Evolutionary conservation across 2,113 vertebrate species (phyloP), one percentile per base, ranked within the genome.

Genomic region (Forbesichthys agassizii): DNA sequence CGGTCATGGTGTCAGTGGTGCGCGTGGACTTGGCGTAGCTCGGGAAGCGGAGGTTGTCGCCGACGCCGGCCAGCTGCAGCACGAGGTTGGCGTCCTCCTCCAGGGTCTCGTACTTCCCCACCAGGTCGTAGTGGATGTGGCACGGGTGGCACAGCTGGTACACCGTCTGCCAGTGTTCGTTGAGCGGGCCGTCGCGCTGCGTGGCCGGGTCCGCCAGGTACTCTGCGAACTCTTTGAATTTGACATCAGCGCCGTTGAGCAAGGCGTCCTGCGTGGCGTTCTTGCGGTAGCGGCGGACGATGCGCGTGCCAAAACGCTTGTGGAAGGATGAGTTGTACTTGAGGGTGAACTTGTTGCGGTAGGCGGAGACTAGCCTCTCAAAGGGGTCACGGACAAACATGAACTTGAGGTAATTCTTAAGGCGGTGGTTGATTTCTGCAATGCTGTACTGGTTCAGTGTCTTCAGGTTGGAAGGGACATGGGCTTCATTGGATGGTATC

Each of bases 301-400:
- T 99, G 79, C 96, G 96, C 55, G 97, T 99, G 83, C 98, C 98
- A 0, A 98, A 99, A 7, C 98, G 94, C 87, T 97, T 98, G 89
- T 99, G 98, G 85, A 99, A 99, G 71, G 98, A 98, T 0, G 96
- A 96, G 92, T 99, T 99, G 90, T 99, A 99, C 84, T 98, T 97
- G 81, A 98, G 94, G 11, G 98, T 99, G 91, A 99, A 99, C 85
- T 99, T 99, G 92, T 99, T 99, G 76, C 98, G 95, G 90, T 99
- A 99, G 48, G 98, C 98, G 0, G 97, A 98, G 84, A 99, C 97
- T 86, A 99, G 92, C 78, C 98, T 88, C 91, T 99, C 98, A 0
- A 99, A 98, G 73, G 98, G 98, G 84, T 99, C 98, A 0, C 98
- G 96, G 0, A 99, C 97, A 10, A 99, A 99, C 64, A 99, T 92